Evolutionary conservation across 2,113 vertebrate species (phyloP), one percentile per base, ranked within the genome.

Genomic region (Melanotaenia duboulayi): DNA sequence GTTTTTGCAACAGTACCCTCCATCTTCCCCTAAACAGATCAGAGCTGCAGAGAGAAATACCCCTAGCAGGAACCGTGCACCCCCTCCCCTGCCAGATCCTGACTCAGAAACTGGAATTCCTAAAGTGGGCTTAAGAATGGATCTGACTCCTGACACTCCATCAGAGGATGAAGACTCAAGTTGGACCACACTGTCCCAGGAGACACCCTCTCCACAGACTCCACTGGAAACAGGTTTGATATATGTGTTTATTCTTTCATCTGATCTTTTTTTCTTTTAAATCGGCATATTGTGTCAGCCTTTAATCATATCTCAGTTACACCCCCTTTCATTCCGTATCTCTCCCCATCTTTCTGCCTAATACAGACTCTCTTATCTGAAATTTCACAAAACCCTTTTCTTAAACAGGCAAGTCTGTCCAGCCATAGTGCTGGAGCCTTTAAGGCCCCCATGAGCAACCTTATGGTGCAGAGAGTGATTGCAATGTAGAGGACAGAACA

Each of bases 91-190:
- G 0, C 94, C 94, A 37, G 96, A 95, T 64, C 94, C 95, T 0
- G 94, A 96, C 76, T 93, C 94, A 70, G 95, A 96, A 84, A 96
- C 92, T 40, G 96, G 95, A 64, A 92, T 94, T 19, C 96, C 95
- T 3, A 97, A 95, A 93, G 96, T 95, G 0, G 96, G 94, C 13
- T 95, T 95, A 62, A 98, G 94, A 88, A 97, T 96, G 20, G 96
- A 96, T 56, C 17, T 97, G 94, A 40, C 95, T 93, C 0, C 95
- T 91, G 48, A 96, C 89, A 69, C 94, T 90, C 83, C 97, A 90
- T 93, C 96, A 94, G 91, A 97, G 93, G 98, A 99, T 23, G 98
- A 99, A 85, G 98, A 99, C 81, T 99, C 98, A 32, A 99, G 98
- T 90, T 99, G 98, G 98, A 99, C 97, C 2, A 99, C 98, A 0